Evolutionary conservation across 2,888 invertebrate genomes (phyloP).

Genomic region (Anorthoa munda): DNA sequence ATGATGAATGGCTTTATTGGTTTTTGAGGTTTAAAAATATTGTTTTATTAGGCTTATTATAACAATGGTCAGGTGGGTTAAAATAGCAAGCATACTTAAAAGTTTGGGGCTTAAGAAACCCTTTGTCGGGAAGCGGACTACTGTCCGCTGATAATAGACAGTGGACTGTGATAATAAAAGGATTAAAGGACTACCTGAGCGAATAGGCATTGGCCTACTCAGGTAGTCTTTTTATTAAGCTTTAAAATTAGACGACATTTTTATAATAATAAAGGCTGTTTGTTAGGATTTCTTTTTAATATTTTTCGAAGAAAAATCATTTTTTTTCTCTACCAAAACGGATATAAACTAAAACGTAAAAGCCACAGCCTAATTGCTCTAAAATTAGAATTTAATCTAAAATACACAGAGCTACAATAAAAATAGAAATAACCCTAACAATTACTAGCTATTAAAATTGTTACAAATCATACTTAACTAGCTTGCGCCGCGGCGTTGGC

Average conservation of each 20-base stretch:
- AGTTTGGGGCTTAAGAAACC: too few relatives aligned
- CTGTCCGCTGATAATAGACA: too few relatives aligned
- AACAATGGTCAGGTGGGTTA: neutral
- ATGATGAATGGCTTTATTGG: constrained; percentile 56
- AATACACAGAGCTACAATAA: constrained; percentile 65
- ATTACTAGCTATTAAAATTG: constrained; percentile 71
- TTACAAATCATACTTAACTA: constrained; percentile 75
- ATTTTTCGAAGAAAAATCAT: neutral
- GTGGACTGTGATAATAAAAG: too few relatives aligned
- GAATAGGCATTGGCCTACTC: too few relatives aligned
- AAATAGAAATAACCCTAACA: constrained; percentile 68
- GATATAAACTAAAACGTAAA: constrained; percentile 24
- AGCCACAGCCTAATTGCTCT: constrained; percentile 38
- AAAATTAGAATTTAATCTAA: constrained; percentile 47
- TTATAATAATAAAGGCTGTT: neutral
- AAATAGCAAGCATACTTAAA: too few relatives aligned
- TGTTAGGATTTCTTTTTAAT: neutral
- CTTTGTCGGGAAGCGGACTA: too few relatives aligned
- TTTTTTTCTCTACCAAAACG: constrained; percentile 8
- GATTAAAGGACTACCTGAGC: too few relatives aligned
- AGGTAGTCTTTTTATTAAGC: neutral
- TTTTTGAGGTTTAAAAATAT: constrained; percentile 32
- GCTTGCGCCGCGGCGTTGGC: constrained; percentile 56
- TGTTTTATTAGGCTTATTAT: constrained; percentile 1
- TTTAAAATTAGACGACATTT: neutral